phyloP scores from a whole-genome alignment of 1,140 invertebrate species.

The Nomia melanderi region DNA sequence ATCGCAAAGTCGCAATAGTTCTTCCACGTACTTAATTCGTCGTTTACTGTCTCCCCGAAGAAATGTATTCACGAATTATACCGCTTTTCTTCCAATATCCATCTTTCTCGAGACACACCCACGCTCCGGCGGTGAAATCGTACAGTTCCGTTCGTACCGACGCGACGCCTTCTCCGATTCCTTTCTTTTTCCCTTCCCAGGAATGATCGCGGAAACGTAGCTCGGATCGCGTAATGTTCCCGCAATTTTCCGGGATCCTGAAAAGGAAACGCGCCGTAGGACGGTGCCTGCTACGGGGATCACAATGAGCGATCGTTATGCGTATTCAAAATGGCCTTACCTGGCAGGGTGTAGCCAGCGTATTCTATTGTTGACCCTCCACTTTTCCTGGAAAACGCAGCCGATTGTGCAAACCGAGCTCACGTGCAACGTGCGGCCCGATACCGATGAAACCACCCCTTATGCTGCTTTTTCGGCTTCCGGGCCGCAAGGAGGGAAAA shows the following conservation, averaged over 20 bases:
- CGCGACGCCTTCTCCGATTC: no score
- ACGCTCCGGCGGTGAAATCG: no score
- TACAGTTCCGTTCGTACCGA: no score
- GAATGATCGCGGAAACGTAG: constrained; percentile 43
- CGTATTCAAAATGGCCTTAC: constrained; percentile 73
- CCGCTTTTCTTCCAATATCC: no score
- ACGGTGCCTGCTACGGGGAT: constrained; percentile 42
- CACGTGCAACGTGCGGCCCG: constrained; percentile 50
- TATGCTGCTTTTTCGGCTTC: constrained; percentile 36
- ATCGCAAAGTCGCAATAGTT: no score
- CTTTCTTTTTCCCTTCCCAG: constrained; percentile 2
- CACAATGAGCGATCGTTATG: constrained; percentile 73
- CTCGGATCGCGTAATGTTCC: constrained; percentile 66
- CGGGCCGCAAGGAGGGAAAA: constrained; percentile 13
- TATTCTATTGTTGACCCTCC: constrained; percentile 68
- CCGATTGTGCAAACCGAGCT: constrained; percentile 68
- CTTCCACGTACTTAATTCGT: no score
- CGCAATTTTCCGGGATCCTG: constrained; percentile 63
- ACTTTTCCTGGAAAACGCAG: constrained; percentile 60
- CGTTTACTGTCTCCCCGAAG: no score
- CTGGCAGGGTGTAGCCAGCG: constrained; percentile 61
- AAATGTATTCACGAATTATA: no score
- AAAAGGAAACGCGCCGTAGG: constrained; percentile 44
- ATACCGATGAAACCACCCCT: constrained; percentile 58
- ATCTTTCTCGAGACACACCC: no score